Conservation (phyloP, 2,888 invertebrate species). For the Pasiphila rectangulata region DNA sequence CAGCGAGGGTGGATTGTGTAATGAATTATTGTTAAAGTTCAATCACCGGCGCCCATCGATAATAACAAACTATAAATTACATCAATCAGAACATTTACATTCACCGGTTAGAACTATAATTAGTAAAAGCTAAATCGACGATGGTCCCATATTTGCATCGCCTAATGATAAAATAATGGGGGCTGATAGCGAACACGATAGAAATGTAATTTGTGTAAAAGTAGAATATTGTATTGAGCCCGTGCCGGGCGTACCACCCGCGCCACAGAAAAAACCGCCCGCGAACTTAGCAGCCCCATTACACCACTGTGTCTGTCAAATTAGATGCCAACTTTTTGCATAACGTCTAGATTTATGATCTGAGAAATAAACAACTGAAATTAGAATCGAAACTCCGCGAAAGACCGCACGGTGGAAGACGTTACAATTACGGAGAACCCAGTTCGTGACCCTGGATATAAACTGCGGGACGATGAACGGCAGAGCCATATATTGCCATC, state of each 20-base stretch:
- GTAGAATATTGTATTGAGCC: slow-evolving; percentile 63
- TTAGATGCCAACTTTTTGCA: slow-evolving; percentile 51
- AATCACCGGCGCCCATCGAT: slow-evolving; percentile 26
- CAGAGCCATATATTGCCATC: slow-evolving; percentile 50
- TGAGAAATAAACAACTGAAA: slow-evolving; percentile 42
- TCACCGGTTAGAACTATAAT: slow-evolving; percentile 41
- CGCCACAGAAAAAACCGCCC: slow-evolving; percentile 68
- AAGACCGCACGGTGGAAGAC: slow-evolving; percentile 15
- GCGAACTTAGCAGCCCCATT: slow-evolving; percentile 58
- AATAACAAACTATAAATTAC: slow-evolving; percentile 23
- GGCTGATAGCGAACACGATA: slow-evolving; percentile 74
- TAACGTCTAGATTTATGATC: slow-evolving; percentile 48
- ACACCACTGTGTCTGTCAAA: slow-evolving; percentile 48
- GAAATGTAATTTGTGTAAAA: slow-evolving; percentile 78
- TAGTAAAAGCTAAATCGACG: slow-evolving; percentile 55
- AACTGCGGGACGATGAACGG: slow-evolving; percentile 46
- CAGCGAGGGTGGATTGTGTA: slow-evolving; percentile 30
- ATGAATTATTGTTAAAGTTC: slow-evolving; percentile 44
- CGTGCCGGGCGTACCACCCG: slow-evolving; percentile 67
- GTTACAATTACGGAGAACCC: no score
- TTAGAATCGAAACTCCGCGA: slow-evolving; percentile 41
- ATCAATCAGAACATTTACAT: slow-evolving; percentile 28
- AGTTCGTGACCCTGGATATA: slow-evolving; percentile 48
- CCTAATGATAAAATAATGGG: slow-evolving; percentile 79
- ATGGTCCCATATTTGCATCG: slow-evolving; percentile 62